Base-by-base conservation (phyloP, 1,140 invertebrate species). In the Eumeta japonica region DNA sequence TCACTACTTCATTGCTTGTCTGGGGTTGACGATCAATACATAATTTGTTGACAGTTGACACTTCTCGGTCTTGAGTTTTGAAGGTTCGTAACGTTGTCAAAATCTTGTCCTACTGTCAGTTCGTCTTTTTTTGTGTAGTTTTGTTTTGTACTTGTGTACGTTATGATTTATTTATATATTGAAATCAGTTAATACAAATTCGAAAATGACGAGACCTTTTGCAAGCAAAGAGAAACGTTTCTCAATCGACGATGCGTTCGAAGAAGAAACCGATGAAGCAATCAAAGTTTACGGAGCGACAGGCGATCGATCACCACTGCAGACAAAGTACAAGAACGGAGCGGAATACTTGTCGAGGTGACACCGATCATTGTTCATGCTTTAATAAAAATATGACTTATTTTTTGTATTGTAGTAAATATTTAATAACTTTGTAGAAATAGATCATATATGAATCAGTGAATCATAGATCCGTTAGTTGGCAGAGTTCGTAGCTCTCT, bases 211-310 rank as follows among this genome's bases (percentile, higher is more conserved):
- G 41, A 55, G 61, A 55, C 52, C 64, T 27, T 71, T 67, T 39
- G 63, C 65, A 38, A 71, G 61, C 30, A 67, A 58, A 55, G 76
- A 77, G 45, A 83, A 84, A 58, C 74, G 81, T 40, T 89, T 89
- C 75, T 86, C 84, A 29, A 89, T 89, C 48, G 87, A 89, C 62
- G 87, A 89, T 65, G 87, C 87, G 9, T 89, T 89, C 59, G 86
- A 89, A 62, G 86, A 88, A 59, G 86, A 88, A 52, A 84, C 84
- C 35, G 86, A 88, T 58, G 85, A 88, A 65, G 83, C 84, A 32
- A 86, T 88, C 45, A 83, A 84, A 57, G 83, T 86, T 5, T 88
- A 88, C 65, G 86, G 86, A 14, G 79, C 85, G 18, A 87, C 84
- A 37, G 83, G 80, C 35, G 83, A 70, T 52, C 75, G 66, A 40